phyloP scores from a whole-genome alignment of 2,113 vertebrate genomes.

The Laticauda laticaudata region DNA sequence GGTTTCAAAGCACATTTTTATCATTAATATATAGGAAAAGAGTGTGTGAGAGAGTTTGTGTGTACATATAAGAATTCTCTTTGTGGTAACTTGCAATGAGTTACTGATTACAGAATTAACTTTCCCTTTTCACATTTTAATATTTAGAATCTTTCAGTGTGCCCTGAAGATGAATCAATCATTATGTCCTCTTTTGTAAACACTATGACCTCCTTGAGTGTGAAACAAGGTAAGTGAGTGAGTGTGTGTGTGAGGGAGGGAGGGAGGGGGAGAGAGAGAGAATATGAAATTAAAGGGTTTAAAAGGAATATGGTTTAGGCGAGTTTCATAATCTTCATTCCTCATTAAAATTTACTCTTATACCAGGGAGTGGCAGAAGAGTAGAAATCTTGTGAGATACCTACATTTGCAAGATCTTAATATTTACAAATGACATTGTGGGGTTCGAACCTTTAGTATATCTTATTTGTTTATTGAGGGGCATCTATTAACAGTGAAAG shows the following conservation, averaged over 20 bases:
- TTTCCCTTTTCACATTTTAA: constrained; percentile 5
- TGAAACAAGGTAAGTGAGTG: constrained; percentile 87
- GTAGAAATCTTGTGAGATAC: not conserved
- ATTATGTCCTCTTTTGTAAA: constrained; percentile 99
- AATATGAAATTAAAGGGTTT: not conserved
- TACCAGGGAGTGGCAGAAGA: not conserved
- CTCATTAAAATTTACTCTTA: not conserved
- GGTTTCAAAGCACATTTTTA: not conserved
- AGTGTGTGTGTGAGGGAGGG: not conserved
- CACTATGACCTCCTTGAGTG: constrained; percentile 97
- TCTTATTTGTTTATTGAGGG: not conserved
- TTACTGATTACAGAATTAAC: not conserved
- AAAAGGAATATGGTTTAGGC: not conserved
- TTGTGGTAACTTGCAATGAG: not conserved
- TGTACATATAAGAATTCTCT: not conserved
- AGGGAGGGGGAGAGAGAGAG: not conserved
- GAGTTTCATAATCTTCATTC: not conserved
- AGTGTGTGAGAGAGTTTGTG: not conserved
- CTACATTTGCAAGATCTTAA: not conserved
- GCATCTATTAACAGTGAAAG: not conserved
- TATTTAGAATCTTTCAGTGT: constrained; percentile 93
- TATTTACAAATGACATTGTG: not conserved
- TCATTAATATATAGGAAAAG: not conserved
- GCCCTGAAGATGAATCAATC: constrained; percentile 97
- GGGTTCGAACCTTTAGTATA: not conserved